Conservation (phyloP, 2,888 invertebrate species). For the Sisyra nigra region DNA sequence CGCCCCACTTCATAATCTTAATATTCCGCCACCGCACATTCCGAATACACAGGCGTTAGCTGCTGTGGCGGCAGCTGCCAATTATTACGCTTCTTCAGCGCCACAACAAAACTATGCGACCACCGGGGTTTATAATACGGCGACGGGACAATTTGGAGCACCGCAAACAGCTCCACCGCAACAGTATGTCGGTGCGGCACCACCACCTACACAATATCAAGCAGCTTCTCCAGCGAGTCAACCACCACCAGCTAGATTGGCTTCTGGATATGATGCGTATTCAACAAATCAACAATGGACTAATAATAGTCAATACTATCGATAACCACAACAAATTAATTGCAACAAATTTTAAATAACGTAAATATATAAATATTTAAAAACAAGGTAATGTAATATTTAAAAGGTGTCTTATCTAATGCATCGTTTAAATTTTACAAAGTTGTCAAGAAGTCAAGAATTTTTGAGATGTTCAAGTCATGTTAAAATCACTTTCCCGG, state of each 20-base stretch:
- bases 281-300: constrained; percentile 29
- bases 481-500: no score
- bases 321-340: constrained; percentile 20
- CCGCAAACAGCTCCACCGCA: constrained; percentile 17
- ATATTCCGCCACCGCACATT: constrained; percentile 35
- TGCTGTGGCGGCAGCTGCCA: constrained; percentile 10
- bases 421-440: no score
- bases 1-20: constrained; percentile 23
- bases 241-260: constrained; percentile 22
- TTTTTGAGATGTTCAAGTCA: no score
- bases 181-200: constrained; percentile 22
- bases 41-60: constrained; percentile 18
- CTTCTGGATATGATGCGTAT: constrained; percentile 20
- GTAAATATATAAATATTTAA: no score
- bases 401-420: no score
- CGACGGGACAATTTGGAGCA: constrained; percentile 20
- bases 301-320: constrained; percentile 46
- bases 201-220: constrained; percentile 24
- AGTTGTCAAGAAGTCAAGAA: no score
- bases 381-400: no score
- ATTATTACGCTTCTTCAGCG: constrained; percentile 16
- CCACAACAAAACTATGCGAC: constrained; percentile 16
- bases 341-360: no score
- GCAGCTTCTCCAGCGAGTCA: constrained; percentile 22
- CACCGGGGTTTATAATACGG: constrained; percentile 21